Evolutionary conservation across 1,140 invertebrate genomes (phyloP), one percentile per base, ranked within the genome.

Genomic region (Brachionus rotundiformis): DNA sequence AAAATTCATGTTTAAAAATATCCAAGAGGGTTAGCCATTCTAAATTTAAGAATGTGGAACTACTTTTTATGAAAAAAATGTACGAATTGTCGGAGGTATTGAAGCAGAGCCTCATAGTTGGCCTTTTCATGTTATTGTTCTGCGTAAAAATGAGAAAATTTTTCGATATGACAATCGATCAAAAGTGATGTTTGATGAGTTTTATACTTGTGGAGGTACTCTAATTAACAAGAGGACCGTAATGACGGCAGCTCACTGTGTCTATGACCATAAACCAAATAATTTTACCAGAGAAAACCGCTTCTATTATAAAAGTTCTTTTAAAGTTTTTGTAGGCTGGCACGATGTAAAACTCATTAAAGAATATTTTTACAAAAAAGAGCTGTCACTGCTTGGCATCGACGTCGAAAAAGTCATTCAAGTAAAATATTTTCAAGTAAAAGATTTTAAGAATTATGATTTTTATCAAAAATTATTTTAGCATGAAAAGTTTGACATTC

Each of bases 231-330:
- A 77, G 16, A 29, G 6, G n/a, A 77, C 73, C 6, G 33, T 77
- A 31, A 16, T 77, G 25, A 77, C 73, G 8, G 73, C 73, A 47
- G 73, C 44, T 47, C 73, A 77, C 23, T 77, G 73, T 49, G 73
- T 77, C 13, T 49, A 77, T 36, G 49, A 77, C 25, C 63, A 68
- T 68, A 68, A 36, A 33, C 63, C 31, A 19, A 68, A 68, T 36
- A 36, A 68, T 36, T 68, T 33, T 16, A 68, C 63, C 10, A 33
- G 63, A 19, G 33, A 33, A 36, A 68, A 68, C 2, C 63, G 63
- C 0, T 10, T 68, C 16, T 68, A 19, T 3, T 68, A 68, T 3
- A 33, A 68, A 68, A 68, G 16, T 11, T n/a, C 27, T n/a, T 36
- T 68, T 36, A 68, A 36, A 68, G 31, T 68, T 33, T 68, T 68